Evolutionary conservation across 2,797 vertebrate genomes (phyloP), one percentile per base, ranked within the genome.

Genomic region (Crocodylus rhombifer): DNA sequence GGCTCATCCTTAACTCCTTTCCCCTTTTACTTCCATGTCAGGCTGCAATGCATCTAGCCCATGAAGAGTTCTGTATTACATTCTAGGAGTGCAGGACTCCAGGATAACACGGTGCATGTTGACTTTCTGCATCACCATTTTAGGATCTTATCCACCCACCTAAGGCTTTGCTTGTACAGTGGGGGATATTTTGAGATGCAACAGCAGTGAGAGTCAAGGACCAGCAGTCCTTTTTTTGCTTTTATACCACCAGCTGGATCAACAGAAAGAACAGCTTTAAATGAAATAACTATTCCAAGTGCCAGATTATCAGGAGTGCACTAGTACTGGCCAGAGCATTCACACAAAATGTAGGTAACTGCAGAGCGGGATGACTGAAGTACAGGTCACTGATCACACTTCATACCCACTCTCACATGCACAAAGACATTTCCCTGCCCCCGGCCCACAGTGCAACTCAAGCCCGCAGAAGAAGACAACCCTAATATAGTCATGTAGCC

Each of bases 231-330:
- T 51, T 51, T 36, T 12, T 36, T 33, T 14, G 18, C 3, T 30
- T 63, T 1, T 8, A 2, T n/a, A 69, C 10, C 0, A 2, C 3
- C 1, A 30, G 21, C 17, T 14, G 20, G 0, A 51, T 84, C 85
- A 25, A 77, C 28, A 16, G 13, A 13, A 20, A 51, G 30, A 36
- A 36, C 65, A 20, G 65, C 20, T 21, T 21, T 65, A 55, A 28
- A 21, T 30, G 56, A n/a, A 20, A n/a, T 13, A 30, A 18, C 23
- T 13, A 15, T 2, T 20, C 5, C 16, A 5, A 30, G n/a, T 69
- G n/a, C n/a, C n/a, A 33, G 12, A 9, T 25, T 21, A 84, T 4
- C 11, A 74, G 42, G 10, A 21, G 16, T 0, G 14, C 62, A 4
- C 17, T 33, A 82, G 60, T 33, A 57, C 57, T 78, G 65, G 18